Evolutionary conservation across 2,797 vertebrate genomes (phyloP), one percentile per base, ranked within the genome.

Genomic region (Podarcis lilfordi): DNA sequence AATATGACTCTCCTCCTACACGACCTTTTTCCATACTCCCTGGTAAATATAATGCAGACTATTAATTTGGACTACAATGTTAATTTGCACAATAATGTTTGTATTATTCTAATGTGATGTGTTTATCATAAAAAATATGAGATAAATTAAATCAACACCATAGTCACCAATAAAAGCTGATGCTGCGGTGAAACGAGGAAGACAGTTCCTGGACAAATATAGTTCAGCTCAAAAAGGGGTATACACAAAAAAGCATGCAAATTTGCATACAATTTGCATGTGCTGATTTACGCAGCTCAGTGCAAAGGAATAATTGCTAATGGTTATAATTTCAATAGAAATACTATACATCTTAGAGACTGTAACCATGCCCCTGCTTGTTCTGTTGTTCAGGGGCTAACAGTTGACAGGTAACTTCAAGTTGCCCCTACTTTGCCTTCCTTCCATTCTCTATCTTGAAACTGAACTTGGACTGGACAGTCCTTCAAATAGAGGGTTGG

Each of bases 91-190:
- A 84, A 89, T 80, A 85, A 91, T 88, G 37, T 92, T 91, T 85
- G 55, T 93, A 94, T 95, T 92, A 94, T 95, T 94, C 92, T 95
- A 93, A 94, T 68, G 84, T 91, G 95, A 96, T 95, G 94, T 94
- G 92, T 94, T 93, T 94, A 86, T 94, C 94, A 93, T 96, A 88
- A 95, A 95, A 96, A 89, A 90, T 84, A 94, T 96, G 96, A 96
- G 95, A 96, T 96, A 95, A 97, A 94, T 96, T 96, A 96, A 96
- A 94, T 94, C 94, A 88, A 91, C 92, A 91, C 96, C 95, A 91
- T 92, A 85, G 92, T 94, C 94, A 91, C 95, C 95, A 95, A 96
- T 96, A 96, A 96, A 97, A 96, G 78, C 92, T 91, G 91, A 96
- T 93, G 96, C 92, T 92, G 95, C 89, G 85, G 92, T 93, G 91